Conservation (phyloP, 2,113 vertebrate species). For the Thalassoma bifasciatum region DNA sequence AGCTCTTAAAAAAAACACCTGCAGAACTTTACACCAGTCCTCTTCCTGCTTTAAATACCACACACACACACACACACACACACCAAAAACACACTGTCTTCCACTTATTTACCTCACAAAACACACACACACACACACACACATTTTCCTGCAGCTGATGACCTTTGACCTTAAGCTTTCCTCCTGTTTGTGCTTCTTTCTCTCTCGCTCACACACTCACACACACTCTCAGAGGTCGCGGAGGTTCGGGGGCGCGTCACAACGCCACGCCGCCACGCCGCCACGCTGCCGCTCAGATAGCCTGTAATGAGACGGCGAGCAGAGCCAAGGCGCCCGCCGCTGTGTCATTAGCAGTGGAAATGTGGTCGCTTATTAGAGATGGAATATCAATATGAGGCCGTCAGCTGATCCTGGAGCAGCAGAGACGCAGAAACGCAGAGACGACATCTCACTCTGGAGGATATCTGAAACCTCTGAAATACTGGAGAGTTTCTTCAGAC, state of each 20-base stretch:
- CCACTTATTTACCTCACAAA: too few species aligned
- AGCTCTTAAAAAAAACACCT: background rate
- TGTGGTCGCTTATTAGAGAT: conserved; percentile 67
- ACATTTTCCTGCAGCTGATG: too few species aligned
- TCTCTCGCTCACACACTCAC: conserved; percentile 9
- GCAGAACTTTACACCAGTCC: background rate
- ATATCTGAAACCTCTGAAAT: background rate
- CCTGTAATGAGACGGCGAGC: conserved; percentile 54
- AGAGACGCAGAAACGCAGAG: conserved; percentile 3
- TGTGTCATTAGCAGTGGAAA: conserved; percentile 71
- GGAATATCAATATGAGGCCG: conserved; percentile 53
- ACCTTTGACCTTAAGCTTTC: too few species aligned
- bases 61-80: conserved; percentile 6
- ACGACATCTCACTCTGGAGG: background rate
- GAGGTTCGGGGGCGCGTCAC: too few species aligned
- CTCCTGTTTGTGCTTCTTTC: too few species aligned
- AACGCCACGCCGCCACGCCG: conserved; percentile 8
- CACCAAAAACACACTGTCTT: background rate
- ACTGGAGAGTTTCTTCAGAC: background rate
- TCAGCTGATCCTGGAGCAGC: conserved; percentile 27
- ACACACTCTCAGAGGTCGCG: conserved; percentile 11
- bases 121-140: conserved; percentile 1
- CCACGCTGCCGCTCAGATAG: conserved; percentile 49
- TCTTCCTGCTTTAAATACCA: background rate
- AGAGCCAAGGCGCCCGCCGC: conserved; percentile 63